Evolutionary conservation across 2,888 invertebrate species (phyloP).

Genomic region (Steromphala cineraria): DNA sequence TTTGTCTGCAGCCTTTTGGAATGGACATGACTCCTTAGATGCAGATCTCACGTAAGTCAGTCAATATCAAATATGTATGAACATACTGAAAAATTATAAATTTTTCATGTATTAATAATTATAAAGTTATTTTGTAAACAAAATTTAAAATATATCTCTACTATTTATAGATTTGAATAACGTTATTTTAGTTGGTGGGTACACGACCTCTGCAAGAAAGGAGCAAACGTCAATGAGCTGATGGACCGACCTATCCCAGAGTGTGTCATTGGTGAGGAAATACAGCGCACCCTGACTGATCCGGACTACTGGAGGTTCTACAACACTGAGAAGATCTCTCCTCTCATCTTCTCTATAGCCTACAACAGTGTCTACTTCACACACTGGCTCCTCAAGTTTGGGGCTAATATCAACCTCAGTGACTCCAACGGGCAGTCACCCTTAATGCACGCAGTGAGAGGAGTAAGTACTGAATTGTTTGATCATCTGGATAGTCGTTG

Average conservation of each 20-base stretch:
- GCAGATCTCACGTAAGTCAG: background rate
- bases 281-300: background rate
- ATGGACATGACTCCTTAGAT: background rate
- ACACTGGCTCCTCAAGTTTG: constrained; percentile 56
- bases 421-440: constrained; percentile 65
- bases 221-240: constrained; percentile 23
- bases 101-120: no score
- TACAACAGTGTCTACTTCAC: constrained; percentile 25
- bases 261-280: constrained; percentile 2
- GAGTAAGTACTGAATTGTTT: constrained; percentile 50
- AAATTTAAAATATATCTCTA: no score
- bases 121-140: no score
- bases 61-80: no score
- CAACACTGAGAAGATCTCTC: constrained; percentile 25
- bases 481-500: no score
- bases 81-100: no score
- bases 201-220: constrained; percentile 21
- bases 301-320: constrained; percentile 35
- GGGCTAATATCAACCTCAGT: constrained; percentile 65
- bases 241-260: constrained; percentile 32
- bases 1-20: constrained; percentile 37
- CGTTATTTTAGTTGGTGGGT: constrained; percentile 28
- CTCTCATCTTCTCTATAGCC: constrained; percentile 32
- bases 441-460: constrained; percentile 71
- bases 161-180: no score